Conservation (phyloP, 2,888 invertebrate species). For the Rambutsinella grinnellia region DNA sequence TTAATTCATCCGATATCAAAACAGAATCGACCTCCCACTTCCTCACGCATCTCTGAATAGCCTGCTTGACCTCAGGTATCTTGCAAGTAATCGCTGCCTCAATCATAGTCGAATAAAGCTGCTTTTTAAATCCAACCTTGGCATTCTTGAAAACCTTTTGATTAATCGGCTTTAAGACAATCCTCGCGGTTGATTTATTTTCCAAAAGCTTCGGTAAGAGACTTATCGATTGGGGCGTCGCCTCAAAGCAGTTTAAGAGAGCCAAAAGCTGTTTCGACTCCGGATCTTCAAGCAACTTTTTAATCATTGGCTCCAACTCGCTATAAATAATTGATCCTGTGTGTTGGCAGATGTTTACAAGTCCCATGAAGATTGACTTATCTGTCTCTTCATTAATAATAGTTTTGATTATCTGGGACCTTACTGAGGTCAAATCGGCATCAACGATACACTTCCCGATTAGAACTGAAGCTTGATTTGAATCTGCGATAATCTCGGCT, state of each 20-base stretch:
- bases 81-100: slow-evolving; percentile 57
- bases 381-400: slow-evolving; percentile 30
- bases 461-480: slow-evolving; percentile 43
- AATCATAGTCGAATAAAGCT: slow-evolving; percentile 58
- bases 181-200: slow-evolving; percentile 39
- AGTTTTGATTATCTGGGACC: slow-evolving; percentile 41
- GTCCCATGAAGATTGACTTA: slow-evolving; percentile 29
- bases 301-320: slow-evolving; percentile 47
- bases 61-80: slow-evolving; percentile 64
- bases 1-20: slow-evolving; percentile 70
- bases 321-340: slow-evolving; percentile 46
- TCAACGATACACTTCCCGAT: slow-evolving; percentile 33
- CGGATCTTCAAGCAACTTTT: slow-evolving; percentile 47
- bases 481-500: slow-evolving; percentile 61
- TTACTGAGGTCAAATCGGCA: slow-evolving; percentile 25
- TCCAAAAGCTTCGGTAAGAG: slow-evolving; percentile 51
- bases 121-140: slow-evolving; percentile 33
- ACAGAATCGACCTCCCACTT: slow-evolving; percentile 72
- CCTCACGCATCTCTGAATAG: slow-evolving; percentile 63
- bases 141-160: slow-evolving; percentile 36
- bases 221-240: slow-evolving; percentile 42
- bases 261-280: slow-evolving; percentile 52
- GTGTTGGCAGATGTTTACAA: slow-evolving; percentile 48
- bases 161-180: slow-evolving; percentile 58
- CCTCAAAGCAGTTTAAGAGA: slow-evolving; percentile 60